These are phyloP conservation scores for mouse (Mus musculus) DNA, from an alignment of 2,113 vertebrate genomes.

Conservation along the genomic window DNA sequence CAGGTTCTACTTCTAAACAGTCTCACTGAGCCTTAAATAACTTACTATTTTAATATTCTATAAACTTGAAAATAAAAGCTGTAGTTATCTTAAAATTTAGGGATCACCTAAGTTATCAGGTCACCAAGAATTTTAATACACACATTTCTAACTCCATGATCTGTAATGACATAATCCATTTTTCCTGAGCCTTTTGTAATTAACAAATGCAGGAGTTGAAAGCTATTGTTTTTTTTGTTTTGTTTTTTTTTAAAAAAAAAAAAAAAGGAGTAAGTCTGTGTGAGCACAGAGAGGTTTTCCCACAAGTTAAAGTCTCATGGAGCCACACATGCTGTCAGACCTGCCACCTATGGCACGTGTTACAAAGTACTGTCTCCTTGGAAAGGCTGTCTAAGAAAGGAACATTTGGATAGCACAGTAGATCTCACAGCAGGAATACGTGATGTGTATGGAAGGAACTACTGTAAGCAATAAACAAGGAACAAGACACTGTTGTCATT, in stretches of 20 bases:
- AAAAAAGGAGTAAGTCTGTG: not conserved
- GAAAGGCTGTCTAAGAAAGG: not conserved
- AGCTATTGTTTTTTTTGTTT: not conserved
- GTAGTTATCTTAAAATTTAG: not conserved
- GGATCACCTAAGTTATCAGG: not conserved
- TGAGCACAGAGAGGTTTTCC: not conserved
- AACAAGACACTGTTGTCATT: not conserved
- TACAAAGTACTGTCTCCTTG: not conserved
- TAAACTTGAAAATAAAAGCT: not conserved
- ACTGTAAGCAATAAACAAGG: not conserved
- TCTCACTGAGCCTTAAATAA: not conserved
- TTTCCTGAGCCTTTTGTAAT: not conserved
- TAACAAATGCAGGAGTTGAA: not conserved
- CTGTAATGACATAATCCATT: not conserved
- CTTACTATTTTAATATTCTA: not conserved
- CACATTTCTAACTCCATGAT: not conserved
- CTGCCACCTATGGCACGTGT: not conserved
- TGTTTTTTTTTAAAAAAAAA: not conserved
- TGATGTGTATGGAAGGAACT: not conserved
- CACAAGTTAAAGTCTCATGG: not conserved
- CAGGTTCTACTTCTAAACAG: not conserved
- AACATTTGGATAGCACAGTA: not conserved
- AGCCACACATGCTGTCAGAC: not conserved
- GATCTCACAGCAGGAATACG: not conserved
- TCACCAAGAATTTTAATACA: not conserved